Percentiles rank a stretch among this genome's conserved stretches.
phyloP scores from a whole-genome alignment of 2,113 vertebrate genomes.

The Eulacestoma nigropectus region DNA sequence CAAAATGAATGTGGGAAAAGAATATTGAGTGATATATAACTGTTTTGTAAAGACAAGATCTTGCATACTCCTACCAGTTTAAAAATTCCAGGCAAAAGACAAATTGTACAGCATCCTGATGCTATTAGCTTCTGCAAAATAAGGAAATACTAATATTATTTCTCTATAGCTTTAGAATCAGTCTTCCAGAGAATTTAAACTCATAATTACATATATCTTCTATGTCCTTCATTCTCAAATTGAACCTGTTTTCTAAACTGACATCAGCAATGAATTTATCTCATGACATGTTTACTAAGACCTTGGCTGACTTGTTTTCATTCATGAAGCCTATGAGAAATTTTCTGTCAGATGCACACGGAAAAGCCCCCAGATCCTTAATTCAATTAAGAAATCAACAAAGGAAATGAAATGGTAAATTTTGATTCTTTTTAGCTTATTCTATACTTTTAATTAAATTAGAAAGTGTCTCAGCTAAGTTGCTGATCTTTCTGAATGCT shows the following conservation, averaged over 20 bases:
- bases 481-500: not conserved
- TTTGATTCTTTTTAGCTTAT: not conserved
- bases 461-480: not conserved
- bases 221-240: not conserved
- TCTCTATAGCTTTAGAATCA: not conserved
- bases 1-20: not conserved
- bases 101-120: not conserved
- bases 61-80: not conserved
- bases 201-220: not conserved
- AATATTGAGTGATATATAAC: not conserved
- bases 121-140: not conserved
- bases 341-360: not conserved
- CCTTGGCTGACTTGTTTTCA: not conserved
- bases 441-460: not conserved
- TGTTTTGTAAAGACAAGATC: not conserved
- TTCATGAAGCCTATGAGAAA: not conserved
- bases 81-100: not conserved
- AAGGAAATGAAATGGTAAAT: not conserved
- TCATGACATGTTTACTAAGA: not conserved
- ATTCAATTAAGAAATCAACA: not conserved
- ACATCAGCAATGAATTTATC: not conserved
- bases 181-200: not conserved
- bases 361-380: not conserved
- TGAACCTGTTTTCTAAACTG: not conserved
- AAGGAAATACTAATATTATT: not conserved